Evolutionary conservation across 35 echinoderm and acorn worm genomes (phyloP), one percentile per base, ranked within the genome.

Genomic region (Amphiura filiformis): DNA sequence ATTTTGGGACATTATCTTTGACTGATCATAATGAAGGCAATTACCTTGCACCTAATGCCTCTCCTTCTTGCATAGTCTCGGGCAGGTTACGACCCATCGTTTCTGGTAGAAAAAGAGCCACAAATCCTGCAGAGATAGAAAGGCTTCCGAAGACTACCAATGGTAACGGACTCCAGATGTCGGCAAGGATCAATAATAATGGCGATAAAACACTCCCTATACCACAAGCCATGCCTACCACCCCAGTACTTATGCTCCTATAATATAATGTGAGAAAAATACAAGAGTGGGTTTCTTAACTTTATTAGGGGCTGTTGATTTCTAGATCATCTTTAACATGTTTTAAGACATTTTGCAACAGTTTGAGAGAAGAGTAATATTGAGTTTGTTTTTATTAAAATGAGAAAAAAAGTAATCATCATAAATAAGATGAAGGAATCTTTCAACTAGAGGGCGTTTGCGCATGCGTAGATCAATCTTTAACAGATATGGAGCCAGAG

Each of bases 21-120:
- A 52, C 44, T 52, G 7, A 52, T 52, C 44, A 52, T 11, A 7
- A 7, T 20, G 7, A 52, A 52, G 7, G 20, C 44, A 52, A 7
- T 52, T 70, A 70, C 61, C 61, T 70, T 18, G 11, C 28, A 30
- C 83, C 83, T 28, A 93, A 76, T 26, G 56, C 40, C 65, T 93
- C 91, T 39, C 86, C 91, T 85, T 93, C 91, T 39, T 84, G 81
- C 7, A 93, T 36, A 5, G 91, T 93, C 36, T 89, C 86, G 13
- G 91, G 91, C 12, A 93, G 91, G 18, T 30, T 80, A 34, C 40
- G 65, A 28, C 83, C 77, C 28, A n/a, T 49, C 35, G 91, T 93
- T 47, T 93, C 91, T 15, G 91, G 91, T 14, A 93, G 76, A 7
- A 93, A 84, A 11, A 89, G 76, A 4, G 76, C 76, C 18, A 89